These are phyloP conservation scores for Ceratoteleas bidentatus DNA, from an alignment of 1,140 invertebrate genomes.

Conservation along the genomic window DNA sequence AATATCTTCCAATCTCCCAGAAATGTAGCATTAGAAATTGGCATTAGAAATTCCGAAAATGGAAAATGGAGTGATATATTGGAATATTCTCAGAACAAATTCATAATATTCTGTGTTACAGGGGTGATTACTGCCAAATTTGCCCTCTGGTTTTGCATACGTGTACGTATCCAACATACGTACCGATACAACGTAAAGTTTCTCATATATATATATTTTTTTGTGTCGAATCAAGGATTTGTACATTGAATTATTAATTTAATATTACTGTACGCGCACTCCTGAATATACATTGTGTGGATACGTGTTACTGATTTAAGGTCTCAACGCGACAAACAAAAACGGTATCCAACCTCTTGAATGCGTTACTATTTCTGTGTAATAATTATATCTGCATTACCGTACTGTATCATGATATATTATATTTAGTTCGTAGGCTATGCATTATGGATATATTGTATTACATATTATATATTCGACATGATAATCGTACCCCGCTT, in stretches of 20 bases:
- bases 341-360: constrained; percentile 49
- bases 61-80: no score
- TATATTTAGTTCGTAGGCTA: constrained; percentile 80
- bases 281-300: constrained; percentile 60
- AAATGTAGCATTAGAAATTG: no score
- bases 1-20: no score
- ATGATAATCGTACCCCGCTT: constrained; percentile 78
- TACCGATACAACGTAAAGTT: constrained; percentile 36
- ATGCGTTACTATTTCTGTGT: constrained; percentile 74
- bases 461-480: constrained; percentile 63
- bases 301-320: constrained; percentile 64
- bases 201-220: constrained; percentile 35
- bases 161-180: constrained; percentile 48
- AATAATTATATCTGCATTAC: constrained; percentile 70
- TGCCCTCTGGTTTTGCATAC: constrained; percentile 58
- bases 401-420: constrained; percentile 77
- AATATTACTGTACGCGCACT: constrained; percentile 63
- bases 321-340: constrained; percentile 60
- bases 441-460: constrained; percentile 58
- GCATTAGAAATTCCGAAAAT: no score
- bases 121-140: constrained; percentile 50
- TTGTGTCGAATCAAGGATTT: constrained; percentile 54
- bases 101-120: no score
- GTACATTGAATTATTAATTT: constrained; percentile 60
- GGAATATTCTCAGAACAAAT: no score